A percentile compares a stretch with the other conserved stretches of the same genome.
Conservation (phyloP, 2,888 invertebrate genomes). For the Villa cingulata region DNA sequence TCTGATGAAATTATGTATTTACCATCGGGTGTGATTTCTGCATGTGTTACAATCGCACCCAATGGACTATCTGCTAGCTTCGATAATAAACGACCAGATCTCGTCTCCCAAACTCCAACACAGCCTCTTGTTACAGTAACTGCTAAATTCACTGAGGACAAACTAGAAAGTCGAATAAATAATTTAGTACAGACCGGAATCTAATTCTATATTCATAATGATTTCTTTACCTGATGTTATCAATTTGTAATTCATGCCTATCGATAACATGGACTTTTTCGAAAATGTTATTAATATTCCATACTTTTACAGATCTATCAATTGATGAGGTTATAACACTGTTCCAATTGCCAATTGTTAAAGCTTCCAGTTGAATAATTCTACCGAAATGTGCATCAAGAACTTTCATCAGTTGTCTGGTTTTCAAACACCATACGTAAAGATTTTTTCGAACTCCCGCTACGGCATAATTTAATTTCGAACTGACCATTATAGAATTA, state of each 20-base stretch:
- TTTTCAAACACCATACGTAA: slow-evolving; percentile 84
- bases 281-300: slow-evolving; percentile 98
- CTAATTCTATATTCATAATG: neutral
- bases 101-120: slow-evolving; percentile 88
- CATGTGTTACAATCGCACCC: slow-evolving; percentile 89
- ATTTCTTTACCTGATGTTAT: slow-evolving; percentile 59
- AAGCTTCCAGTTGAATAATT: slow-evolving; percentile 79
- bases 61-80: slow-evolving; percentile 83
- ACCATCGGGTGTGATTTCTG: slow-evolving; percentile 73
- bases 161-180: too few relatives aligned
- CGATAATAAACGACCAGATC: slow-evolving; percentile 68
- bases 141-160: slow-evolving; percentile 68
- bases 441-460: slow-evolving; percentile 91
- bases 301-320: slow-evolving; percentile 94
- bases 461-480: slow-evolving; percentile 79
- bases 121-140: slow-evolving; percentile 89
- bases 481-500: slow-evolving; percentile 85
- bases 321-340: slow-evolving; percentile 94
- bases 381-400: slow-evolving; percentile 94
- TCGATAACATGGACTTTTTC: slow-evolving; percentile 95
- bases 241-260: slow-evolving; percentile 87
- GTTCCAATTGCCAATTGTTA: slow-evolving; percentile 82
- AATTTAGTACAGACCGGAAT: slow-evolving; percentile 4
- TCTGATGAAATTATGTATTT: slow-evolving; percentile 78
- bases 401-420: slow-evolving; percentile 71